Conservation (phyloP, 2,113 vertebrate genomes). For the Burhinus bistriatus region DNA sequence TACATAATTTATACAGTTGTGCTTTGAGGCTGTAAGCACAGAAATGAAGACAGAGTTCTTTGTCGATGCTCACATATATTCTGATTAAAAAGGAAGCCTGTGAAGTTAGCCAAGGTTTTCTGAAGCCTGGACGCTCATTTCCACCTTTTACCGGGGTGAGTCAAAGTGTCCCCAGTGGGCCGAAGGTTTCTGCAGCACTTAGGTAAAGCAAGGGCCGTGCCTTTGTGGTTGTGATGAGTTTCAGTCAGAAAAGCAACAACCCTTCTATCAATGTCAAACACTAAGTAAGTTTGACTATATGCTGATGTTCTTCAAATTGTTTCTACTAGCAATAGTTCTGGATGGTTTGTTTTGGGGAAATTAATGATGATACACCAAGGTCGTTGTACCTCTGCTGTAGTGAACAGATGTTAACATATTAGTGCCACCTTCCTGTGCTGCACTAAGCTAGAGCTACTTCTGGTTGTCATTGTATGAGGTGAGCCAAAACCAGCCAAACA, state of each 20-base stretch:
- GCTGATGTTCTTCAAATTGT: conserved; percentile 58
- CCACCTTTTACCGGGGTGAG: background rate
- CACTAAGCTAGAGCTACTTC: background rate
- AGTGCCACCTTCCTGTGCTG: background rate
- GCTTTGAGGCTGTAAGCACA: background rate
- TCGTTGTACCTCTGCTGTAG: conserved; percentile 19
- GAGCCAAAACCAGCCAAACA: background rate
- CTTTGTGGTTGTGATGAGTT: background rate
- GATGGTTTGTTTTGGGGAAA: conserved; percentile 64
- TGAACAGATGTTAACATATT: conserved; percentile 62
- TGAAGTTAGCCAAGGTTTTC: background rate
- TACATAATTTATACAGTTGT: background rate
- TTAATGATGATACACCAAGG: conserved; percentile 69
- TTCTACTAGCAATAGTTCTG: conserved; percentile 57
- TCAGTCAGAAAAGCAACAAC: background rate
- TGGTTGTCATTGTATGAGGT: background rate
- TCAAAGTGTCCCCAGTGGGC: background rate
- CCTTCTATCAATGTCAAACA: conserved; percentile 48
- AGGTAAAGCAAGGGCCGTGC: background rate
- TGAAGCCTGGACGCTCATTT: background rate
- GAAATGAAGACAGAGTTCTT: conserved; percentile 7
- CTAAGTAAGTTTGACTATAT: conserved; percentile 55
- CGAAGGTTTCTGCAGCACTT: accelerated
- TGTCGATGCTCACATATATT: background rate
- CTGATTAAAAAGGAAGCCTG: background rate